Base-by-base conservation (phyloP, 2,113 vertebrate species). In the Willisornis vidua region DNA sequence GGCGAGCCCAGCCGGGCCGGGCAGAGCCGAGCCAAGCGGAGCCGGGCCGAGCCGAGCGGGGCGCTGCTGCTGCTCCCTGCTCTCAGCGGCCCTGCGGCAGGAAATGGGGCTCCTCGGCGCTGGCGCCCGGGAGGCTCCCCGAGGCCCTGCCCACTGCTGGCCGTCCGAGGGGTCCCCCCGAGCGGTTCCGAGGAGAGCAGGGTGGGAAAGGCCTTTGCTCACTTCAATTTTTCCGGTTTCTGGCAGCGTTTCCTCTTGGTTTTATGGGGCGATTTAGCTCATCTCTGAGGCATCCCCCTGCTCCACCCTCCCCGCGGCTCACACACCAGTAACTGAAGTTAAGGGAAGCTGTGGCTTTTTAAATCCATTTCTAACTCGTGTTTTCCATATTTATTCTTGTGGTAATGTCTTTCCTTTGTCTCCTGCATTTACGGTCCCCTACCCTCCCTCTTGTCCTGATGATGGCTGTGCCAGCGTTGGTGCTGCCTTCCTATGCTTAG, bases 381-480 rank as follows among this genome's bases (percentile, higher is more conserved):
- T 24, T 74, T 78, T 25, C 18, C 7, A 0, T 67, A 7, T 83
- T 61, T 71, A 55, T 73, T 89, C 24, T 33, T 19, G 48, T 5
- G 29, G 29, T 37, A 5, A 65, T 70, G 87, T 45, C 23, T 81
- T 68, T 59, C 28, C 57, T 94, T 85, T 95, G 75, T 94, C 65
- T 92, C 9, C 59, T 62, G 45, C 17, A 4, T 16, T 67, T 24
- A 14, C 10, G 1, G 19, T 63, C 11, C 7, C 22, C 0, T 46
- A 55, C 48, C 49, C 73, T 58, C 43, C 16, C 24, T n/a, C 9
- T 55, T 45, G 12, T 43, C 15, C 45, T 33, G 17, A 35, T 5
- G 2, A 4, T 29, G 0, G 2, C 39, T 59, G 37, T 90, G 51
- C 66, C 37, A 28, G 49, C 7, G 1, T 24, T 37, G 37, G 1